Evolutionary conservation across 2,113 vertebrate genomes (phyloP).

Genomic region (Antennarius striatus): DNA sequence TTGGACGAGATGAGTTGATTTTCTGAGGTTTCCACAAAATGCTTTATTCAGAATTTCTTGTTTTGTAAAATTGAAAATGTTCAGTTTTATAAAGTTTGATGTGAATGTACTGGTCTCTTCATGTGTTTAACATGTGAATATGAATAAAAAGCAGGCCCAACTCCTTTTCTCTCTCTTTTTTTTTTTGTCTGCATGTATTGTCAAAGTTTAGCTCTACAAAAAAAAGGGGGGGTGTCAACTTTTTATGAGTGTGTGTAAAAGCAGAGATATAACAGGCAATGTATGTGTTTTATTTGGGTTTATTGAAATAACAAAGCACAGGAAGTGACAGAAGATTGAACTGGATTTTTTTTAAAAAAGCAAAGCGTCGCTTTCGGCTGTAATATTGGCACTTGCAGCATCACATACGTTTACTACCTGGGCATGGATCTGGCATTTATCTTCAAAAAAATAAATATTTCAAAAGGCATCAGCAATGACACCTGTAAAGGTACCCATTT

Average conservation of each 20-base stretch:
- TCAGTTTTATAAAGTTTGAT: too few species aligned
- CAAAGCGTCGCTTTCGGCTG: conserved; percentile 34
- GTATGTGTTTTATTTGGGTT: conserved; percentile 36
- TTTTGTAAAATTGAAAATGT: too few species aligned
- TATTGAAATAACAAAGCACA: conserved; percentile 43
- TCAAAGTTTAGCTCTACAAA: neutral
- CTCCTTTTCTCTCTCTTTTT: too few species aligned
- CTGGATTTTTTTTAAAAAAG: conserved; percentile 28
- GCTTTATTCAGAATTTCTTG: too few species aligned
- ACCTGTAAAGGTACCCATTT: conserved; percentile 10
- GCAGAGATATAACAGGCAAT: neutral
- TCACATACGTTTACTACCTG: conserved; percentile 30
- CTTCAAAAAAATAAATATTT: conserved; percentile 61
- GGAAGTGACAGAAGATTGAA: conserved; percentile 21
- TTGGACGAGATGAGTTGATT: too few species aligned
- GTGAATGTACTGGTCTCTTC: too few species aligned
- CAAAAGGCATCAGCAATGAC: conserved; percentile 1
- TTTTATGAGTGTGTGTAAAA: conserved; percentile 2
- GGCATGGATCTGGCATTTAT: neutral
- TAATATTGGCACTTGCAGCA: conserved; percentile 13
- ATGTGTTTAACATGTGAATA: too few species aligned
- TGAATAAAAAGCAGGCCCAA: too few species aligned
- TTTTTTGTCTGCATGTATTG: neutral
- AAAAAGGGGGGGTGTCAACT: too few species aligned
- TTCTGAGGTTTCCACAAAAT: too few species aligned